phyloP scores from a whole-genome alignment of 2,113 vertebrate species.

The Xyliphius kryptos region DNA sequence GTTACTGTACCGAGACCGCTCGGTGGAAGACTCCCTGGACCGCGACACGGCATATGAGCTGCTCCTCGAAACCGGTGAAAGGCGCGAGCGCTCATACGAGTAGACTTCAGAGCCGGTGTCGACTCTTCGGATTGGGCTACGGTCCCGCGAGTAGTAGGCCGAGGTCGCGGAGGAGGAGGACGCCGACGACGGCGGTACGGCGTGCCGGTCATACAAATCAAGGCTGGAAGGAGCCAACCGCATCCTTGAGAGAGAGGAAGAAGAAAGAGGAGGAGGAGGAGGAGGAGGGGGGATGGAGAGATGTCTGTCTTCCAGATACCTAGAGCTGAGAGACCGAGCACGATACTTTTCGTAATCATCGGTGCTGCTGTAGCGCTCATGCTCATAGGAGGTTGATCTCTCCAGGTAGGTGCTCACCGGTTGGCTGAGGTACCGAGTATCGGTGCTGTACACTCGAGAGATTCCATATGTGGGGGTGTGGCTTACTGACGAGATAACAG shows the following conservation, averaged over 20 bases:
- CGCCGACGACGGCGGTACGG: slow-evolving; percentile 62
- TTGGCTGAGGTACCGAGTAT: slow-evolving; percentile 53
- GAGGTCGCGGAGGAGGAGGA: slow-evolving; percentile 49
- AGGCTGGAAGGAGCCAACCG: slow-evolving; percentile 67
- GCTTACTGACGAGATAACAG: slow-evolving; percentile 24
- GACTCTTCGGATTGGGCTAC: slow-evolving; percentile 76
- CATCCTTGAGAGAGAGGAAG: slow-evolving; percentile 69
- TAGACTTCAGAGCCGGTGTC: slow-evolving; percentile 68
- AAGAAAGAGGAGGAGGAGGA: slow-evolving; percentile 60
- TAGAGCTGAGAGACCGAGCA: slow-evolving; percentile 72
- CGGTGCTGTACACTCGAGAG: slow-evolving; percentile 64
- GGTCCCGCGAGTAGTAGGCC: slow-evolving; percentile 77
- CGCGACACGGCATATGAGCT: slow-evolving; percentile 71
- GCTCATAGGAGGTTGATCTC: slow-evolving; percentile 48
- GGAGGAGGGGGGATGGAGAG: slow-evolving; percentile 70
- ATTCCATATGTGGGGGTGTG: slow-evolving; percentile 42
- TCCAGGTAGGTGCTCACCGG: slow-evolving; percentile 41
- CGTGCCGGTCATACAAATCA: slow-evolving; percentile 72
- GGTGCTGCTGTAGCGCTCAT: slow-evolving; percentile 49
- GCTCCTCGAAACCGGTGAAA: slow-evolving; percentile 75
- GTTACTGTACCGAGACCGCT: slow-evolving; percentile 77
- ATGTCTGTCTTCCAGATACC: slow-evolving; percentile 76
- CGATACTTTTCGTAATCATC: slow-evolving; percentile 91
- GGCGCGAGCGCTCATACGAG: slow-evolving; percentile 73
- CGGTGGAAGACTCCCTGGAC: slow-evolving; percentile 68